Evolutionary conservation across 2,797 vertebrate species (phyloP), one percentile per base, ranked within the genome.

Genomic region (Rhynchotus rufescens): DNA sequence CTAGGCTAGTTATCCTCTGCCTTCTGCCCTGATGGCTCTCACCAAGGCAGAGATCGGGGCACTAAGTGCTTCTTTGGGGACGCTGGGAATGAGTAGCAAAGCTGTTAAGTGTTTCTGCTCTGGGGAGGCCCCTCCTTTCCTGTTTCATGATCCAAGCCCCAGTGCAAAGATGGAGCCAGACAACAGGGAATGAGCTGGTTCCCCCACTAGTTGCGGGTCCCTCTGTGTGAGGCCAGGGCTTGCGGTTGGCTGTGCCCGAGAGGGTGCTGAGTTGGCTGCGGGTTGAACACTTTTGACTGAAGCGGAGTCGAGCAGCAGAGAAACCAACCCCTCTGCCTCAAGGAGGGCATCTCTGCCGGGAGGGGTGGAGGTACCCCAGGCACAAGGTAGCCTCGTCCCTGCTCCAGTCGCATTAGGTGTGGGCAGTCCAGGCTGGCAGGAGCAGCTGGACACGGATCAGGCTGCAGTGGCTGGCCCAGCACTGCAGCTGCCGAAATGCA

Each of bases 1-100:
- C 38, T 40, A 89, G 51, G 73, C 69, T 84, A 93, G 92, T 88
- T 94, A 95, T 71, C 83, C 83, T 75, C 49, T 80, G 87, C 74
- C 93, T 92, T 95, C 89, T 94, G 89, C 49, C 45, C 30, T 0
- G 0, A 61, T 57, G 76, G 61, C 80, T 86, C 80, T 86, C 2
- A 0, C 49, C 81, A 72, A 93, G 83, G 52, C 10, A 1, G 73
- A 69, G 75, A 72, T 80, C 2, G 4, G 54, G 88, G 77, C 44
- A 79, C 10, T 91, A 74, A 61, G 92, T 92, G 83, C 87, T 81
- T 87, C 83, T 95, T 67, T 45, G 45, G 75, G 61, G 85, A 88
- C 61, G 67, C 3, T 0, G 84, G 61, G 54, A 93, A 89, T 21
- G 83, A 91, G 76, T 3, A 68, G 25, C 44, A n/a, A 94, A 86